Evolutionary conservation across 2,113 vertebrate genomes (phyloP), one percentile per base, ranked within the genome.

Genomic region (Crotalus helleri): DNA sequence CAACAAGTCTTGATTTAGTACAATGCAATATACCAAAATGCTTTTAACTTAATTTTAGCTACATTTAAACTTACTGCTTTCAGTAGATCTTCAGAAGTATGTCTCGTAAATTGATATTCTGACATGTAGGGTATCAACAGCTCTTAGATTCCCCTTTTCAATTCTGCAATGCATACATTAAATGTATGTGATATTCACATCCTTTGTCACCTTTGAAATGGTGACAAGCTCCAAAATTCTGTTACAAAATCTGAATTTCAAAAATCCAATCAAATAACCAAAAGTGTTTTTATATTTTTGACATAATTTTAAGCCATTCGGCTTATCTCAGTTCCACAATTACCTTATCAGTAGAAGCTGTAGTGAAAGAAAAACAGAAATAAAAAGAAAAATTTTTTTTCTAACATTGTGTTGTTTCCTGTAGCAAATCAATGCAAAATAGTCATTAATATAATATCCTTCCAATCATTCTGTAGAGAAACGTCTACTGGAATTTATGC

Each of bases 11-110:
- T 92, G 51, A 88, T 93, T 92, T 93, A 53, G 89, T 93, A 85
- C 89, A 94, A 29, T 51, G 21, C 58, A 57, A 94, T 39, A 91
- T 89, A 26, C 0, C 91, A 74, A 94, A 92, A 15, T 49, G 89
- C 57, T 91, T 57, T 61, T 11, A 53, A 7, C 93, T 95, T 95
- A 91, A 89, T 94, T 95, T 88, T 93, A 12, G 12, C 94, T 95
- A 86, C 95, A 54, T 93, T 95, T 91, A 96, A 92, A 3, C 87
- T 94, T 74, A 89, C 88, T 96, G 51, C 94, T 93, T 24, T 92
- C 91, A 54, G 81, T 24, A 33, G 94, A 87, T 64, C 49, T 96
- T 94, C 90, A 92, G 90, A 95, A 81, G 24, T 44, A 53, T n/a
- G 15, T 92, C 15, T 93, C 19, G 49, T 92, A 15, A 90, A 92